A percentile compares a stretch with the other conserved stretches of the same genome.
Conservation (phyloP, 30 jellyfish, hydroid and myxozoan genomes). For the Nemopilema nomurai region DNA sequence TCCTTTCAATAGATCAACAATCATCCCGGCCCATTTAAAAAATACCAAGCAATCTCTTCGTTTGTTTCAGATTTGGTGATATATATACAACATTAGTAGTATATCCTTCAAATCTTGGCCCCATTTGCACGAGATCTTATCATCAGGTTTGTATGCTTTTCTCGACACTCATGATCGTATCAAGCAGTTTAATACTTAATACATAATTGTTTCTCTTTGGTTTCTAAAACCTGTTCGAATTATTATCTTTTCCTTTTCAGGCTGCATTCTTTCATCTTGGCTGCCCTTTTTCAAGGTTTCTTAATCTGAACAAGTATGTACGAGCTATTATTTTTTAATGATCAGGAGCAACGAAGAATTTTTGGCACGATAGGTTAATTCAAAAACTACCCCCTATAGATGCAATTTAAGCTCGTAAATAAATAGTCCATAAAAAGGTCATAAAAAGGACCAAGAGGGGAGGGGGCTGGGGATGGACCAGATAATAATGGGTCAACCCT, state of each 20-base stretch:
- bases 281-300: conserved; percentile 24
- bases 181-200: background rate
- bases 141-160: conserved; percentile 20
- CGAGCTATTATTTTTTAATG: too few relatives aligned
- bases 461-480: too few relatives aligned
- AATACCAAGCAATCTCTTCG: background rate
- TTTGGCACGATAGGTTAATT: too few relatives aligned
- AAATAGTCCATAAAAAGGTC: too few relatives aligned
- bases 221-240: too few relatives aligned
- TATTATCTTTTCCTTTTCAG: background rate
- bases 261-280: conserved; percentile 49
- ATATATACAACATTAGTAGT: conserved; percentile 19
- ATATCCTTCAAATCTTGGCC: conserved; percentile 16
- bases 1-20: too few relatives aligned
- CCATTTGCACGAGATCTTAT: conserved; percentile 1
- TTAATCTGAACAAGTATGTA: conserved; percentile 21
- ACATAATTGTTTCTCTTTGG: background rate
- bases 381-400: too few relatives aligned
- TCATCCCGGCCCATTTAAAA: too few relatives aligned
- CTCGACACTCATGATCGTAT: background rate
- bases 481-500: too few relatives aligned
- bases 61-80: background rate
- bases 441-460: too few relatives aligned
- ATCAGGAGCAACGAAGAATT: too few relatives aligned
- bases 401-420: too few relatives aligned